These are phyloP conservation scores for Tipula helvola DNA, from an alignment of 2,888 invertebrate species.

Conservation along the genomic window DNA sequence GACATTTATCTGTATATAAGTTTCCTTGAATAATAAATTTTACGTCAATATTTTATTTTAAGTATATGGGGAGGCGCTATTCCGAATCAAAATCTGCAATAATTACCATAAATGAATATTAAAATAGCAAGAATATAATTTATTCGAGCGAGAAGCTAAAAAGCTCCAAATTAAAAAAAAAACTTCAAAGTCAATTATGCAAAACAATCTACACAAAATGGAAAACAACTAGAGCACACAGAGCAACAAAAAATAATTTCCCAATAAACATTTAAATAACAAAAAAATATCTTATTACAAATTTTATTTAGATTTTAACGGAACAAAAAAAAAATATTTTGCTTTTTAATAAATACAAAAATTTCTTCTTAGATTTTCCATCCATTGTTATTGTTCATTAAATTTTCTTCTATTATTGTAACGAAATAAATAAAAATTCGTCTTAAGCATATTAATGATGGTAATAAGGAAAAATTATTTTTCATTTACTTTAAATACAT, in stretches of 20 bases:
- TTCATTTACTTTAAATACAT: neutral
- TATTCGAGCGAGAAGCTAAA: neutral
- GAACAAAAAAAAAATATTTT: neutral
- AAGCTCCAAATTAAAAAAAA: neutral
- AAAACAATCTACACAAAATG: neutral
- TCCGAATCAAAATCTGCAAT: neutral
- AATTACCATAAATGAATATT: neutral
- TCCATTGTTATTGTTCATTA: neutral
- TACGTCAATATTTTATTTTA: neutral
- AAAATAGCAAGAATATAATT: neutral
- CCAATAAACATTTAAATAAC: neutral
- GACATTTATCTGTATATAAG: neutral
- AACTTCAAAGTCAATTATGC: conserved; percentile 4
- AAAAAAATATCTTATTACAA: neutral
- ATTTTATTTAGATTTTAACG: neutral
- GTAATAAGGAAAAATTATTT: neutral
- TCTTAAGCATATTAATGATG: neutral
- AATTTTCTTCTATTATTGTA: neutral
- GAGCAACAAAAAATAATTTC: neutral
- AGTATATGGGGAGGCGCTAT: neutral
- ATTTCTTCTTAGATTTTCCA: neutral
- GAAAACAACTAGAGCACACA: neutral
- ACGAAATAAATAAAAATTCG: neutral
- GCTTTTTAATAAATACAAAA: neutral
- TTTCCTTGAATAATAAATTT: neutral